These are phyloP conservation scores for Tonatia bakeri DNA, from an alignment of 2,113 vertebrate genomes.

Conservation along the genomic window DNA sequence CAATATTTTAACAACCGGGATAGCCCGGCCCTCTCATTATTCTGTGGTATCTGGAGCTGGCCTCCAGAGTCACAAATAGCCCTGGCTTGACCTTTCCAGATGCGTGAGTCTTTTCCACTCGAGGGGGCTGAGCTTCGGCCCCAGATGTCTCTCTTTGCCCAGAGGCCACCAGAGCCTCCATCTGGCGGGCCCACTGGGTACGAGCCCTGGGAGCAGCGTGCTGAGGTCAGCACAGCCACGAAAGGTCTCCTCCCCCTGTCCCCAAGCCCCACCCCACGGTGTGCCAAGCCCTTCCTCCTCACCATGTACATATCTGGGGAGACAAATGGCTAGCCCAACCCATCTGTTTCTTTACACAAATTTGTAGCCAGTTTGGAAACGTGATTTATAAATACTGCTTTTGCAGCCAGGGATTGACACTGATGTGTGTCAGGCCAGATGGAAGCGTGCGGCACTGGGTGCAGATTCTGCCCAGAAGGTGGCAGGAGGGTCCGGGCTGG, in stretches of 20 bases:
- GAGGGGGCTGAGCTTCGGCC: background rate
- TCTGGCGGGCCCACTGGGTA: accelerated
- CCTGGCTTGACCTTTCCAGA: background rate
- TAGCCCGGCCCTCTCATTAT: background rate
- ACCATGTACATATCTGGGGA: conserved; percentile 75
- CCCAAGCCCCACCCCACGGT: background rate
- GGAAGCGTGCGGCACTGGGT: conserved; percentile 71
- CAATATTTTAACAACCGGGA: background rate
- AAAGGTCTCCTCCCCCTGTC: background rate
- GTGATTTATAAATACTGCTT: conserved; percentile 88
- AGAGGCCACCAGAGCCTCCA: too few relatives aligned
- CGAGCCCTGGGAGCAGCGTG: background rate
- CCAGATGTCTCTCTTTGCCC: background rate
- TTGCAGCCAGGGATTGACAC: conserved; percentile 84
- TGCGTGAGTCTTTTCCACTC: background rate
- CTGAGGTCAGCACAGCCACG: background rate
- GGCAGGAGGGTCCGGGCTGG: background rate
- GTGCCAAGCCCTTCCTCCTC: conserved; percentile 64
- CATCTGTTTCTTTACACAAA: conserved; percentile 87
- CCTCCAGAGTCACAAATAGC: background rate
- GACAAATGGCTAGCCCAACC: conserved; percentile 81
- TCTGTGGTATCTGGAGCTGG: background rate
- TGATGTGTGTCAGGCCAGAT: conserved; percentile 86
- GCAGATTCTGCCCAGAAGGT: conserved; percentile 1
- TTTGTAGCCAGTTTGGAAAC: conserved; percentile 86